phyloP scores from a whole-genome alignment of 2,797 vertebrate genomes.

The Eidolon dupreanum region DNA sequence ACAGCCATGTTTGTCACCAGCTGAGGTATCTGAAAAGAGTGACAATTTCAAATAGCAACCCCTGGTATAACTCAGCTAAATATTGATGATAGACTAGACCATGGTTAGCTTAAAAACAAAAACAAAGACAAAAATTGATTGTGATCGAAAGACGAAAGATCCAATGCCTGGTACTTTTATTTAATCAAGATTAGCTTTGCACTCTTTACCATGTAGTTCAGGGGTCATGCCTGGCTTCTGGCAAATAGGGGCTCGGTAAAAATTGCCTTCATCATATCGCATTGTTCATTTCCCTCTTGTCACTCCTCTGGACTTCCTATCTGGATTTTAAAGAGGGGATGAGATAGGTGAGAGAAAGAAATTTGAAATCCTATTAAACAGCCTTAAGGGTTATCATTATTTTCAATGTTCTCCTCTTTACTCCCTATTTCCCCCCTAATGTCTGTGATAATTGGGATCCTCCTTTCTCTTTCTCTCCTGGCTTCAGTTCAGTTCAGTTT shows the following conservation, averaged over 20 bases:
- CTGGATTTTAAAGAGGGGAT: neutral
- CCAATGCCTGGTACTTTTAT: neutral
- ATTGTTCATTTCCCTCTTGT: neutral
- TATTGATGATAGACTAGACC: neutral
- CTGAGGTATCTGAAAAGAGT: conserved; percentile 20
- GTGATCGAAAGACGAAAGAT: neutral
- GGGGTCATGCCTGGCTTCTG: neutral
- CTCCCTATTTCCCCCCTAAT: neutral
- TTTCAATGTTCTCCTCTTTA: neutral
- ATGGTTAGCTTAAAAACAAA: neutral
- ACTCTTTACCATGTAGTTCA: neutral
- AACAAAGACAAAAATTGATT: neutral
- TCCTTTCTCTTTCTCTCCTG: neutral
- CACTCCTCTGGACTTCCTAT: neutral
- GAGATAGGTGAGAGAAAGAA: neutral
- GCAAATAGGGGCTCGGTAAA: neutral
- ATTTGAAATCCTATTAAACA: neutral
- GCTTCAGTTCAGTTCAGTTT: neutral
- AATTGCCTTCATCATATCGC: neutral
- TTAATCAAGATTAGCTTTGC: neutral
- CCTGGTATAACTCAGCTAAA: neutral
- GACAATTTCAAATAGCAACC: neutral
- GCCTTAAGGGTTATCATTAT: neutral
- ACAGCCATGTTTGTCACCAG: neutral
- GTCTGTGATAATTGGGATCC: neutral